Conservation (phyloP, 2,888 invertebrate genomes). For the Rhodophaea formosa region DNA sequence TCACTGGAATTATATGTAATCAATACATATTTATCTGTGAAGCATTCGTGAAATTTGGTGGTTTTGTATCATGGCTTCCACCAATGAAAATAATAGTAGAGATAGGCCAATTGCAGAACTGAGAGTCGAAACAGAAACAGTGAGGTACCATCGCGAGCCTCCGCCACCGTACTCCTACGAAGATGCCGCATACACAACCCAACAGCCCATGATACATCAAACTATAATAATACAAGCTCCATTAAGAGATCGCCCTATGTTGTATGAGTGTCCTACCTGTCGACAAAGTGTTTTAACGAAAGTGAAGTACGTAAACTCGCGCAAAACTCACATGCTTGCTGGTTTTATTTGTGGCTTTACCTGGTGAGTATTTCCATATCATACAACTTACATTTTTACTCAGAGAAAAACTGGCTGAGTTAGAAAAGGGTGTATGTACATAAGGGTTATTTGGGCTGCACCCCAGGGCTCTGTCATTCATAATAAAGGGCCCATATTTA, state of each 20-base stretch:
- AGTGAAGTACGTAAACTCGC: constrained; percentile 61
- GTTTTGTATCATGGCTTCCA: constrained; percentile 39
- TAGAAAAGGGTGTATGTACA: no score
- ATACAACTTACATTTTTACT: not conserved
- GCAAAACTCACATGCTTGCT: constrained; percentile 66
- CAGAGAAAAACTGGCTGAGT: no score
- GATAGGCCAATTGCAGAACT: constrained; percentile 34
- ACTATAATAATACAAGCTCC: constrained; percentile 53
- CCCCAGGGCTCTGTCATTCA: no score
- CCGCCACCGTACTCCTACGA: constrained; percentile 61
- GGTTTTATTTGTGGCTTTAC: constrained; percentile 70
- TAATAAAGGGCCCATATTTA: no score
- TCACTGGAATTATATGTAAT: constrained; percentile 36
- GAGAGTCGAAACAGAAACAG: constrained; percentile 36
- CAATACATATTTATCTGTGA: constrained; percentile 38
- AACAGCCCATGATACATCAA: constrained; percentile 48
- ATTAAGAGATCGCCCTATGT: constrained; percentile 50
- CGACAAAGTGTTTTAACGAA: constrained; percentile 55
- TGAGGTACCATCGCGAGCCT: constrained; percentile 41
- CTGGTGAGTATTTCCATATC: constrained; percentile 66
- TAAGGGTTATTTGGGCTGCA: no score
- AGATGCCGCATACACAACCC: constrained; percentile 33
- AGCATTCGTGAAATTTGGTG: constrained; percentile 27
- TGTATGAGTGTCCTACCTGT: constrained; percentile 58
- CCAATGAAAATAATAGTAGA: constrained; percentile 36